Percentiles rank a stretch among this genome's conserved stretches.
Evolutionary conservation across 2,113 vertebrate genomes (phyloP).

Genomic region (Prolemur simus): DNA sequence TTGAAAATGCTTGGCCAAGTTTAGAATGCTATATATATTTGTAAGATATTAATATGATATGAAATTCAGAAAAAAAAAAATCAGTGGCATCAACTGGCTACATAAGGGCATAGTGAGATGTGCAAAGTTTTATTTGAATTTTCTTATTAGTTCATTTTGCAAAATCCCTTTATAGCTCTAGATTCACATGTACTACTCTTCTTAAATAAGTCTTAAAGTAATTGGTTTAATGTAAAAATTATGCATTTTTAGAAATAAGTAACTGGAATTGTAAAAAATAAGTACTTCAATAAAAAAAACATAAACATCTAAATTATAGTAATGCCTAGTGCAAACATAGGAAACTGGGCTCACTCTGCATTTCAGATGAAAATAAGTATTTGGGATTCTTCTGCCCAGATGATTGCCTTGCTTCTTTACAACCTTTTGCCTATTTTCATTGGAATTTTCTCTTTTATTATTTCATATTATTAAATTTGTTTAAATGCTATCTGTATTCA

Average conservation of each 20-base stretch:
- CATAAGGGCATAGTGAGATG: not conserved
- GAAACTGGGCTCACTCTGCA: not conserved
- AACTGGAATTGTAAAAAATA: not conserved
- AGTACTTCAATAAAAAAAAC: not conserved
- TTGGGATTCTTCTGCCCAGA: not conserved
- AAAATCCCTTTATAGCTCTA: not conserved
- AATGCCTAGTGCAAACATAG: not conserved
- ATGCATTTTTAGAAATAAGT: not conserved
- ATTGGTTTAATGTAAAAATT: not conserved
- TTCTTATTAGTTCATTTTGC: not conserved
- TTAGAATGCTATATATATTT: not conserved
- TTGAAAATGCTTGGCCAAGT: not conserved
- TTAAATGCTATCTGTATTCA: not conserved
- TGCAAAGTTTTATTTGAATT: not conserved
- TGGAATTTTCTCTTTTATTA: conserved; percentile 17
- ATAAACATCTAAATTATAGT: not conserved
- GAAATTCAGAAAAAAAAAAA: not conserved
- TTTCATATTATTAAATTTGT: conserved; percentile 29
- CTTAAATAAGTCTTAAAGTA: conserved; percentile 7
- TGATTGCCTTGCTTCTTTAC: conserved; percentile 15
- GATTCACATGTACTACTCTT: not conserved
- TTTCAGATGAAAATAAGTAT: conserved; percentile 34
- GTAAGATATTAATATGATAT: not conserved
- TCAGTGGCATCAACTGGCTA: not conserved
- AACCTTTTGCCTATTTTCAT: not conserved